Percentiles rank a stretch among this genome's conserved stretches.
Conservation (phyloP, 2,113 vertebrate genomes). For the Clupea harengus region DNA sequence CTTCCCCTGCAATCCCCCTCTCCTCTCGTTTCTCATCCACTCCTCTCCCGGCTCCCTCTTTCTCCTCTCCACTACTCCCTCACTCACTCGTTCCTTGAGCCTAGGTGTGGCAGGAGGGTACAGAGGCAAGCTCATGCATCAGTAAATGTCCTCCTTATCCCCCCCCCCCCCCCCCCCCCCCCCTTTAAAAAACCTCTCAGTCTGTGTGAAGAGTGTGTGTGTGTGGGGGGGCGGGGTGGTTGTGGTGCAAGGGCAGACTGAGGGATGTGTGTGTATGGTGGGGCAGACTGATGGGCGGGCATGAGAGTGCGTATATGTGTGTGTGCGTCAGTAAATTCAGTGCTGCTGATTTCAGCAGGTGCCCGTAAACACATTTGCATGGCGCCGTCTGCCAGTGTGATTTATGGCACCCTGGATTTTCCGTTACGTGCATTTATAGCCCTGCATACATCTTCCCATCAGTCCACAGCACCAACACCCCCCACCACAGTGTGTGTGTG, state of each 20-base stretch:
- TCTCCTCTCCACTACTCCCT: background rate
- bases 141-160: background rate
- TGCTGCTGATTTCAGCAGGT: slow-evolving; percentile 57
- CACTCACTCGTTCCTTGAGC: background rate
- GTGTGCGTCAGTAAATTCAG: background rate
- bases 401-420: slow-evolving; percentile 51
- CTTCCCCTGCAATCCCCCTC: background rate
- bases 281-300: no score
- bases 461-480: background rate
- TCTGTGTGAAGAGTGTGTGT: no score
- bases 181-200: no score
- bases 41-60: background rate
- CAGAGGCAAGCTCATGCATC: no score
- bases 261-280: background rate
- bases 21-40: background rate
- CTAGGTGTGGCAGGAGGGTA: no score
- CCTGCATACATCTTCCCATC: slow-evolving; percentile 19
- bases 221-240: no score
- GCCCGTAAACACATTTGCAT: slow-evolving; percentile 56
- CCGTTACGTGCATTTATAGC: slow-evolving; percentile 47
- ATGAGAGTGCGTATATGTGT: background rate
- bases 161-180: no score
- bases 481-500: background rate
- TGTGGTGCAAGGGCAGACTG: no score
- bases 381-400: slow-evolving; percentile 49